These are phyloP conservation scores for Syndactyla subalaris DNA, from an alignment of 2,797 vertebrate species.

Conservation along the genomic window DNA sequence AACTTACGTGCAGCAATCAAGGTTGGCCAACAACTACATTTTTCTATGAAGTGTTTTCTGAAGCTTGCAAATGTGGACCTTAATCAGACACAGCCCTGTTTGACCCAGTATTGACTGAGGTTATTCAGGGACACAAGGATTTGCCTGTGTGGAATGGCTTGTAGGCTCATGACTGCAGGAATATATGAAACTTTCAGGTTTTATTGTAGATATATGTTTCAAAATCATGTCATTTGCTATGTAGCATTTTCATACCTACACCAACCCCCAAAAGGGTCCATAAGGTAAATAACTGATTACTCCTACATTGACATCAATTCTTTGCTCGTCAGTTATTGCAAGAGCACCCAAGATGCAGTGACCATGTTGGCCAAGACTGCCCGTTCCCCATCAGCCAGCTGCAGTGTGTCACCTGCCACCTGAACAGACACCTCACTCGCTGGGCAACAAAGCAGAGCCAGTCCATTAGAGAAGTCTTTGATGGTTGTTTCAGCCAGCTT, in stretches of 20 bases:
- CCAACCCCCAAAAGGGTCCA: neutral
- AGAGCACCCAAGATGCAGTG: neutral
- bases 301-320: neutral
- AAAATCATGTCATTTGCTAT: neutral
- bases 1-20: neutral
- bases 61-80: neutral
- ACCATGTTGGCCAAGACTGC: neutral
- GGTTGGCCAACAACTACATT: neutral
- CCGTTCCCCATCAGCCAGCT: fast-evolving
- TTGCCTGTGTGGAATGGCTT: neutral
- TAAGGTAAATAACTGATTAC: neutral
- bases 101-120: neutral
- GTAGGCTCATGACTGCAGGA: neutral
- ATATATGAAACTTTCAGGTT: neutral
- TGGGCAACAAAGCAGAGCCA: neutral
- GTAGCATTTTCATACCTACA: neutral
- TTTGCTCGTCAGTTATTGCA: fast-evolving
- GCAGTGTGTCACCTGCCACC: neutral
- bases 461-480: neutral
- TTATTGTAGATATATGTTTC: neutral
- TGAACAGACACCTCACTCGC: fast-evolving
- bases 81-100: neutral
- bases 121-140: neutral
- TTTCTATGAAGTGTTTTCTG: neutral
- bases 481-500: neutral